These are phyloP conservation scores for Proisotoma minuta DNA, from an alignment of 2,888 invertebrate species.

Conservation along the genomic window DNA sequence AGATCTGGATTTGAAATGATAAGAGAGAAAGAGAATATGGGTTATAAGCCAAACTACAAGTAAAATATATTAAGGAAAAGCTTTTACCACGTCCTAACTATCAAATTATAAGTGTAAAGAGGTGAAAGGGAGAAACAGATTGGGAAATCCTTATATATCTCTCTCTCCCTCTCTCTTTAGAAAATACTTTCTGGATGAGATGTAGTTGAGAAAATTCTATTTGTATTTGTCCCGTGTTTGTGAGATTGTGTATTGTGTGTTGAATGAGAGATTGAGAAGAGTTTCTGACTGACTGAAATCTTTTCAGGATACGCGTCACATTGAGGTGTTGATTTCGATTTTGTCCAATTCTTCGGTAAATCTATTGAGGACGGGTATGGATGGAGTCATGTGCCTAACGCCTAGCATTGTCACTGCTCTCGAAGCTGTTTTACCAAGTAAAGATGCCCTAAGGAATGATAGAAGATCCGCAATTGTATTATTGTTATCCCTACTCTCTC, in stretches of 20 bases:
- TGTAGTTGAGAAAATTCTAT: conserved; percentile 10
- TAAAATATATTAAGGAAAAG: neutral
- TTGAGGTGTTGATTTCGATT: conserved; percentile 82
- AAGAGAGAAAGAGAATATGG: conserved; percentile 6
- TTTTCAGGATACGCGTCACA: conserved; percentile 47
- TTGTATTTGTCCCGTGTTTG: conserved; percentile 13
- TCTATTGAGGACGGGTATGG: conserved; percentile 83
- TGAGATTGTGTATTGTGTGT: conserved; percentile 10
- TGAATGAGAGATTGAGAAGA: conserved; percentile 6
- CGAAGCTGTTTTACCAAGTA: conserved; percentile 83
- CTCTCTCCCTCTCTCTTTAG: too few species aligned
- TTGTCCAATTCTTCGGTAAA: conserved; percentile 79
- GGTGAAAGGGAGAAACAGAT: conserved; percentile 4
- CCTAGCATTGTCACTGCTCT: conserved; percentile 85
- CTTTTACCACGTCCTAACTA: neutral
- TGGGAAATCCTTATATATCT: conserved; percentile 11
- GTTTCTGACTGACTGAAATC: neutral
- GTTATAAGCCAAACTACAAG: neutral
- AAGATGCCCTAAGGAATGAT: conserved; percentile 72
- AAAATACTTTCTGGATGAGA: too few species aligned
- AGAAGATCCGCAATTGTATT: conserved; percentile 88
- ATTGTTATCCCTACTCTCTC: conserved; percentile 80
- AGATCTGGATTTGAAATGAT: conserved; percentile 14
- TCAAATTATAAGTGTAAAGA: neutral
- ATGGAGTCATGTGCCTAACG: conserved; percentile 84